Evolutionary conservation across 2,888 invertebrate genomes (phyloP).

Genomic region (Hirtodrosophila confusa): DNA sequence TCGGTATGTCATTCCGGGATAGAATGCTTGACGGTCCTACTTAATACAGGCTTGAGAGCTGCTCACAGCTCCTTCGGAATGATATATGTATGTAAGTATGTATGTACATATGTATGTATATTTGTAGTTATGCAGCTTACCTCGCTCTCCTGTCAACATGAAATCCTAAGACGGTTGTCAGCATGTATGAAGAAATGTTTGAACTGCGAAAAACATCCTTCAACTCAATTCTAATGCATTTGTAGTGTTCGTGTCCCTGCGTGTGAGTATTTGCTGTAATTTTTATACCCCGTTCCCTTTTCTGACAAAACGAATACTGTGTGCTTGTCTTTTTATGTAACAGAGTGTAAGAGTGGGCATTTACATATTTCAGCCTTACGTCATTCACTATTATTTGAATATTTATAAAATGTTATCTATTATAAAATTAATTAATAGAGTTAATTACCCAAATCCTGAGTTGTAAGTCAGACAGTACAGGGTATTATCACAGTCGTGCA

Average conservation of each 20-base stretch:
- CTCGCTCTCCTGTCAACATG: slow-evolving; percentile 57
- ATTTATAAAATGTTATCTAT: not conserved
- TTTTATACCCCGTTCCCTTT: slow-evolving; percentile 13
- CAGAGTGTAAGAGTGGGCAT: not conserved
- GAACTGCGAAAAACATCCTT: slow-evolving; percentile 49
- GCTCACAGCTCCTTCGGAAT: slow-evolving; percentile 16
- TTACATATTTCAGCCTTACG: not conserved
- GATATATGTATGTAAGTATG: slow-evolving; percentile 10
- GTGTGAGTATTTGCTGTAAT: slow-evolving; percentile 14
- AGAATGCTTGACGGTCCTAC: slow-evolving; percentile 51
- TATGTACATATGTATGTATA: slow-evolving; percentile 25
- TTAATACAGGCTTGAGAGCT: slow-evolving; percentile 41
- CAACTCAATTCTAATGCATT: slow-evolving; percentile 53
- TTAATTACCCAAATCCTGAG: too few relatives aligned
- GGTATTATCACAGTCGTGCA: slow-evolving; percentile 17
- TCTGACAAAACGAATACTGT: not conserved
- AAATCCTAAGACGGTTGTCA: slow-evolving; percentile 59
- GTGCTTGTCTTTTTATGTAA: not conserved
- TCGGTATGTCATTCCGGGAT: slow-evolving; percentile 54
- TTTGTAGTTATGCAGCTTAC: slow-evolving; percentile 46
- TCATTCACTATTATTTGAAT: not conserved
- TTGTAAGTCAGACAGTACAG: not conserved
- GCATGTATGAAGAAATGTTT: slow-evolving; percentile 42
- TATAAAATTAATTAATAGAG: too few relatives aligned
- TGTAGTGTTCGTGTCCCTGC: slow-evolving; percentile 46